Evolutionary conservation across 2,113 vertebrate genomes (phyloP).

Genomic region (Irena cyanogastra): DNA sequence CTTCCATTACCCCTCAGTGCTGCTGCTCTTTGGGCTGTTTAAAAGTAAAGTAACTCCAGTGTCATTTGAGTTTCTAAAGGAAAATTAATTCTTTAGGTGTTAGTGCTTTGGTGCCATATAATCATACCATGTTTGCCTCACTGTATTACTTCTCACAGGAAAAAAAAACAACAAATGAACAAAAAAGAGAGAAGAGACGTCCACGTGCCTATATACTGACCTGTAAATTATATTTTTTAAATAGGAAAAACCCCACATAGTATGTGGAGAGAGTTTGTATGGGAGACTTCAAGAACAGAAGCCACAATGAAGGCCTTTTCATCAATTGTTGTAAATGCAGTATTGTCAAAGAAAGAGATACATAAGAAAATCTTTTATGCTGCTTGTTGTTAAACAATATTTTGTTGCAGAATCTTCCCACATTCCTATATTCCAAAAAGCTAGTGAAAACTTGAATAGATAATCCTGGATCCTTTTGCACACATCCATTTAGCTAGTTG

Average conservation of each 20-base stretch:
- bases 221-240: not conserved
- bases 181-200: not conserved
- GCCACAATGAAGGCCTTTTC: not conserved
- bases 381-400: not conserved
- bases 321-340: not conserved
- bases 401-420: not conserved
- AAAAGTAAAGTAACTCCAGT: not conserved
- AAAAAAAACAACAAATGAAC: not conserved
- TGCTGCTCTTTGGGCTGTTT: not conserved
- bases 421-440: not conserved
- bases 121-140: not conserved
- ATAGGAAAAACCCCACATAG: not conserved
- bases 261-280: not conserved
- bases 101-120: not conserved
- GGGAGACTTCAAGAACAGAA: not conserved
- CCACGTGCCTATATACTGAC: not conserved
- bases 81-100: not conserved
- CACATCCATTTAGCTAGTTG: not conserved
- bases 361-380: not conserved
- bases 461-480: not conserved
- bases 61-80: not conserved
- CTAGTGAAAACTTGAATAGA: not conserved
- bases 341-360: not conserved
- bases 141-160: not conserved
- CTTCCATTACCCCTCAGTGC: not conserved